Conservation (phyloP, 2,113 vertebrate species). For the Pycnonotus jocosus region DNA sequence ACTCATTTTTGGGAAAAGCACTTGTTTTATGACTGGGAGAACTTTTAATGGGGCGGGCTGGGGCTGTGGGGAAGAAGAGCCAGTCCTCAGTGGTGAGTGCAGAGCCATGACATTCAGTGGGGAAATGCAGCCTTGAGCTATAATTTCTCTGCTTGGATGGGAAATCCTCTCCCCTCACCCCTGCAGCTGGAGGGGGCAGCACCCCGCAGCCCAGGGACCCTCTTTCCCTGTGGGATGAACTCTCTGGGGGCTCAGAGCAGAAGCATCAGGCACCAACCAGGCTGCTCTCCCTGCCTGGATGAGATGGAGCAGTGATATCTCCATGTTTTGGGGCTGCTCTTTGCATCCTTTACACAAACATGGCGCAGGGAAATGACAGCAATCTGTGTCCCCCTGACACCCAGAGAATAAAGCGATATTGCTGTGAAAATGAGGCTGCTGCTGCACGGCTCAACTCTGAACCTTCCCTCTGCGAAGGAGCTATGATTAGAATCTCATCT, state of each 20-base stretch:
- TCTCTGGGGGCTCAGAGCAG: not conserved
- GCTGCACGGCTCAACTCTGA: constrained; percentile 18
- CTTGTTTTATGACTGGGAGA: not conserved
- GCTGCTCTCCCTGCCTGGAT: not conserved
- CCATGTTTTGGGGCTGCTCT: not conserved
- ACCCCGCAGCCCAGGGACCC: not conserved
- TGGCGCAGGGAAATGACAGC: not conserved
- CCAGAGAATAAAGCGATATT: not conserved
- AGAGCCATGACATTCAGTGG: not conserved
- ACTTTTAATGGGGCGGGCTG: not conserved
- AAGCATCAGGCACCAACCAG: not conserved
- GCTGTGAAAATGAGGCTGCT: constrained; percentile 50
- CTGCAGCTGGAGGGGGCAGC: not conserved
- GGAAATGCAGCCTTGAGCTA: not conserved
- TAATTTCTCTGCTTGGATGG: not conserved
- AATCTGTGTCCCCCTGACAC: constrained; percentile 42
- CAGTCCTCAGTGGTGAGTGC: not conserved
- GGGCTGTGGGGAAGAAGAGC: not conserved
- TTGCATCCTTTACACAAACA: not conserved
- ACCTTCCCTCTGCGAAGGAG: constrained; percentile 18
- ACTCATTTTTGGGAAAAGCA: not conserved
- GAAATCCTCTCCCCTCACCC: not conserved
- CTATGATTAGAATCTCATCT: constrained; percentile 61
- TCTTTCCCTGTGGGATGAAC: accelerated
- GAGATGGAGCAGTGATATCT: not conserved